Evolutionary conservation across 1,140 invertebrate genomes (phyloP).

Genomic region (Eueides isabella): DNA sequence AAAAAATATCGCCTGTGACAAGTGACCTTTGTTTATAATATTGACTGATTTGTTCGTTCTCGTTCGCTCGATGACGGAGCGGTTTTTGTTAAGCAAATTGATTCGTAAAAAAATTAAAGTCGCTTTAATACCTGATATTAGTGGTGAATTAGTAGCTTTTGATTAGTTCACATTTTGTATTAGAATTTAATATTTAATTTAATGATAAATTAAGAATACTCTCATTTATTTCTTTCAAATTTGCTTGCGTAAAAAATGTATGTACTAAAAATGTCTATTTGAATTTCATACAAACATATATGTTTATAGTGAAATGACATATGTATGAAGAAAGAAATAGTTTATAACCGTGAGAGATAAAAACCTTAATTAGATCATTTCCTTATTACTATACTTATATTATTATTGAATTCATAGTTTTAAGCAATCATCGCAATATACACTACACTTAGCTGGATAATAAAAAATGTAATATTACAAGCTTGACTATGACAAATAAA

Average conservation of each 20-base stretch:
- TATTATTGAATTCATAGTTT: no score
- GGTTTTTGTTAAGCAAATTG: constrained; percentile 37
- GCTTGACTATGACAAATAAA: neutral
- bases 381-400: no score
- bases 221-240: neutral
- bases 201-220: no score
- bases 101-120: neutral
- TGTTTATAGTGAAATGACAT: no score
- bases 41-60: constrained; percentile 74
- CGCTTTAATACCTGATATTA: neutral
- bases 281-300: no score
- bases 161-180: neutral
- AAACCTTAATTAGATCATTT: no score
- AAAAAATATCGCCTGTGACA: constrained; percentile 76
- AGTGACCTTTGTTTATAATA: constrained; percentile 77
- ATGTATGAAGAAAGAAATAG: no score
- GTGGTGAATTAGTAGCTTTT: neutral
- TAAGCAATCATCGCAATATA: no score
- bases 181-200: no score
- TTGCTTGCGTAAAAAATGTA: neutral
- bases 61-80: constrained; percentile 65
- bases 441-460: neutral
- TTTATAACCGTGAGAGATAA: no score
- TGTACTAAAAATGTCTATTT: no score
- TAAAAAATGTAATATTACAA: neutral